Base-by-base conservation (phyloP, 2,113 vertebrate species). In the Eupsittula cactorum region DNA sequence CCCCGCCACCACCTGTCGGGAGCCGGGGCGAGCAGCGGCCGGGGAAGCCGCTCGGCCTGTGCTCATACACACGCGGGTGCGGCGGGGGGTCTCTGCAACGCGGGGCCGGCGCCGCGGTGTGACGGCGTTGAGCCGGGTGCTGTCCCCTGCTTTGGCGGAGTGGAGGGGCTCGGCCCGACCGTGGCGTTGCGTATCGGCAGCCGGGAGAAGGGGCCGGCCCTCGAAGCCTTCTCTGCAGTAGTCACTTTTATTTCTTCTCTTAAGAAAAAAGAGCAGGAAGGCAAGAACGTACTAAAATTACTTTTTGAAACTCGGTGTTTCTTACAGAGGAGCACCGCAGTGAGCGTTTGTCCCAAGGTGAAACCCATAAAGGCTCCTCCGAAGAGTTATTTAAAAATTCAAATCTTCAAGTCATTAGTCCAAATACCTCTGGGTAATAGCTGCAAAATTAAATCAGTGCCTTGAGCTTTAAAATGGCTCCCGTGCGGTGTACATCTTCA, bases 401-500 rank as follows among this genome's bases (percentile, higher is more conserved):
- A 79, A 50, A 90, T 46, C 29, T 52, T 16, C 39, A 53, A 86
- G 41, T 57, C 79, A 8, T 77, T 82, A 74, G 35, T 62, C 71
- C 28, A 12, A 64, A 59, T 65, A 60, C 55, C 75, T 64, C 49
- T 49, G 63, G 49, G 88, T 74, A 88, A 50, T 52, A 70, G 71
- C 65, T 64, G 46, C 24, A 42, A 67, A 82, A 71, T 80, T 86
- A 59, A 78, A 90, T 29, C 49, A 11, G 63, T 2, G 20, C 86
- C 62, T 90, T 90, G 68, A 78, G 75, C 65, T 74, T 68, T 86
- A 90, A 95, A 67, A 80, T 90, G 81, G 71, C 75, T 44, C 9
- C 77, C 53, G 2, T 3, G 9, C 9, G 14, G 35, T 15, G 10
- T 6, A 15, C 35, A 29, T 3, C 33, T 24, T 59, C n/a, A 16